Percentiles rank a stretch among this genome's conserved stretches.
Conservation (phyloP, 1,140 invertebrate genomes). For the Ceratosolen solmsi region DNA sequence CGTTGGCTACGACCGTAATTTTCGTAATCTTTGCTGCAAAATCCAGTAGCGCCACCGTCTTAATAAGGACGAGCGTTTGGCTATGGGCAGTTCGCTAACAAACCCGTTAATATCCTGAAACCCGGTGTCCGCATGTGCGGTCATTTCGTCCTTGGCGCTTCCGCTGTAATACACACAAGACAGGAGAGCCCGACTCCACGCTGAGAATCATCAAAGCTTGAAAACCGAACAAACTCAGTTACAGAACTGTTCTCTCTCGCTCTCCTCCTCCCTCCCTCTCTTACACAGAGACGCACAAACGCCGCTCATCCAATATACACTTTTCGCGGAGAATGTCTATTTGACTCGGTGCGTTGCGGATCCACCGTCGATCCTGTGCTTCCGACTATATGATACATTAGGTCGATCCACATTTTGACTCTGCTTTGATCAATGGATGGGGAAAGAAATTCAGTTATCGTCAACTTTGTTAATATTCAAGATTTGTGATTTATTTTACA, state of each 20-base stretch:
- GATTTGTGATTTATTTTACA: background rate
- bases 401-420: background rate
- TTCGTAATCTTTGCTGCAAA: constrained; percentile 43
- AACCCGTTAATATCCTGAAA: constrained; percentile 65
- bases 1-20: no score
- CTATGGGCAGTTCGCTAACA: constrained; percentile 60
- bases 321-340: background rate
- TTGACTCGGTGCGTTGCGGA: background rate
- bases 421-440: background rate
- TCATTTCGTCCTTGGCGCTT: constrained; percentile 54
- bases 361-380: background rate
- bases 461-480: background rate
- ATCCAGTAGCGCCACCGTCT: constrained; percentile 58
- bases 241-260: constrained; percentile 52
- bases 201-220: constrained; percentile 66
- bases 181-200: constrained; percentile 53
- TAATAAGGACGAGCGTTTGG: constrained; percentile 66
- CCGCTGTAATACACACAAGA: constrained; percentile 54
- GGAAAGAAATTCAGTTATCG: background rate
- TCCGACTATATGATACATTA: background rate
- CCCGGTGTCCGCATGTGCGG: constrained; percentile 51
- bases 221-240: constrained; percentile 71
- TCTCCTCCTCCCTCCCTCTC: background rate
- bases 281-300: background rate
- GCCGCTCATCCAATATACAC: constrained; percentile 31